Percentiles rank a stretch among this genome's conserved stretches.
phyloP scores from a whole-genome alignment of 2,797 vertebrate species.

The Danio kyathit region DNA sequence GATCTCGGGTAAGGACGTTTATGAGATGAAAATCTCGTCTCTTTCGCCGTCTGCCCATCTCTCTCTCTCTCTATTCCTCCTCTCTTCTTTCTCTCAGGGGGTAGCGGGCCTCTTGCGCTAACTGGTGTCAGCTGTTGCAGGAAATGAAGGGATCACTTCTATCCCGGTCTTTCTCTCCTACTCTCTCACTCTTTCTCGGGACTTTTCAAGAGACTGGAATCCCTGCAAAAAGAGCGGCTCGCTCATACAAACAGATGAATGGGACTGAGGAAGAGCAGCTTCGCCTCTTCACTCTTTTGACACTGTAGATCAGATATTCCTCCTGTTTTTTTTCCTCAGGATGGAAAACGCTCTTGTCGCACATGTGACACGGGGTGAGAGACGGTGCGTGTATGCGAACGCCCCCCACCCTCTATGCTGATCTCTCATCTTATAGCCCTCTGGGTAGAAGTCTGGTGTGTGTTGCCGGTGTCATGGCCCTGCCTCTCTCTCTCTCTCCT shows the following conservation, averaged over 20 bases:
- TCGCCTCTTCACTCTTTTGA: slow-evolving; percentile 58
- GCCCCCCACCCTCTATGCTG: slow-evolving; percentile 27
- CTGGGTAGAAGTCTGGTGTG: slow-evolving; percentile 69
- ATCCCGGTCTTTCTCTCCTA: slow-evolving; percentile 25
- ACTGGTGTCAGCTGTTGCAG: slow-evolving; percentile 80
- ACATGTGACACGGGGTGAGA: slow-evolving; percentile 59
- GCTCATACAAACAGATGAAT: slow-evolving; percentile 54
- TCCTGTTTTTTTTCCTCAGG: slow-evolving; percentile 33
- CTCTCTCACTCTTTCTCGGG: not conserved
- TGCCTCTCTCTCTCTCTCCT: slow-evolving; percentile 28
- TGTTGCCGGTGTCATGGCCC: slow-evolving; percentile 53
- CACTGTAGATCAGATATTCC: slow-evolving; percentile 49
- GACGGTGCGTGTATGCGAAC: slow-evolving; percentile 10
- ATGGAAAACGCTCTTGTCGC: slow-evolving; percentile 35
- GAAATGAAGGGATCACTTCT: slow-evolving; percentile 78
- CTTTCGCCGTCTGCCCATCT: slow-evolving; percentile 60
- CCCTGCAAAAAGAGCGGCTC: slow-evolving; percentile 21
- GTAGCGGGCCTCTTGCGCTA: slow-evolving; percentile 63
- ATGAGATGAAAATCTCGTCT: slow-evolving; percentile 69
- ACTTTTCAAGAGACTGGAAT: slow-evolving; percentile 31
- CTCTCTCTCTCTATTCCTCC: slow-evolving; percentile 55
- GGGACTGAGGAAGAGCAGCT: slow-evolving; percentile 62
- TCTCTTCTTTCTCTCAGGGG: slow-evolving; percentile 58
- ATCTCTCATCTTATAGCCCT: slow-evolving; percentile 43
- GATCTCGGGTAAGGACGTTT: slow-evolving; percentile 60